Conservation (phyloP, 2,113 vertebrate genomes). For the Paradisaea rubra region DNA sequence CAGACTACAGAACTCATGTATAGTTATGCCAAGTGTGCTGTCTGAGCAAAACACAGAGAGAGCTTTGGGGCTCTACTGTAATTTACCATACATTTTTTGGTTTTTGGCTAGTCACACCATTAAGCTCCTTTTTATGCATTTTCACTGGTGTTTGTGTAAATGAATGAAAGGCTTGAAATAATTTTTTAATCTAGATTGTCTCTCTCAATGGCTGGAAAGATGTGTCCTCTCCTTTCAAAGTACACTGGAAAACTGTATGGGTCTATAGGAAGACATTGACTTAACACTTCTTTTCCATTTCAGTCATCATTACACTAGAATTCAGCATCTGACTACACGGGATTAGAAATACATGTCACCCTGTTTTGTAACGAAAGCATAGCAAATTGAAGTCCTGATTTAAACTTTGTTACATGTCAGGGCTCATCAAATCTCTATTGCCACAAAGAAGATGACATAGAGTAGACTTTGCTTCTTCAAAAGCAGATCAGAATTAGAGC, state of each 20-base stretch:
- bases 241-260: background rate
- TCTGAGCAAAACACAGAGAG: background rate
- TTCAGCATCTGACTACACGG: background rate
- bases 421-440: background rate
- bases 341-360: background rate
- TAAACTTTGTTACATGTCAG: background rate
- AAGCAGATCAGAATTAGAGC: background rate
- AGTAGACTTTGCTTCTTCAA: background rate
- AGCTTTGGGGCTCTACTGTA: background rate
- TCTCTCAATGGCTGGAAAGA: background rate
- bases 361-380: background rate
- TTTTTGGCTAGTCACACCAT: rapidly evolving
- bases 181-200: background rate
- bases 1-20: background rate
- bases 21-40: background rate
- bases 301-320: background rate
- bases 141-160: background rate
- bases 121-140: background rate
- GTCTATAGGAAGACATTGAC: background rate
- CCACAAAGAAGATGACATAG: background rate
- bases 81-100: background rate
- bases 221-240: background rate
- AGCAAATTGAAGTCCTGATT: background rate
- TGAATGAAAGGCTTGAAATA: background rate
- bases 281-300: background rate